Evolutionary conservation across 2,113 vertebrate genomes (phyloP).

Genomic region (Misgurnus anguillicaudatus): DNA sequence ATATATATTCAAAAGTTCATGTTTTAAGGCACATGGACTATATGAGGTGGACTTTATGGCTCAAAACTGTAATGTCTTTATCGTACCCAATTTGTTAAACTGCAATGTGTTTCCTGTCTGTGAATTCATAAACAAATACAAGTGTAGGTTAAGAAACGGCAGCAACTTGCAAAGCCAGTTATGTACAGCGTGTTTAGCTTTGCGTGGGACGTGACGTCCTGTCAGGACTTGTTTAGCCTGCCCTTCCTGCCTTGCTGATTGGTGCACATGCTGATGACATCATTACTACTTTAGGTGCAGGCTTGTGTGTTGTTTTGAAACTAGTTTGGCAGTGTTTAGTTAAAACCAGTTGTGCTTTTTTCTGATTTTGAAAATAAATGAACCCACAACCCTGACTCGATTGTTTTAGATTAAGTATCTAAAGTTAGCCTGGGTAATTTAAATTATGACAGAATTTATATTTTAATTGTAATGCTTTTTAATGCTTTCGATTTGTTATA

Average conservation of each 20-base stretch:
- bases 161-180: neutral
- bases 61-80: neutral
- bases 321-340: conserved; percentile 5
- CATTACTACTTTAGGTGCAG: neutral
- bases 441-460: conserved; percentile 47
- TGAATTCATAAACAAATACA: neutral
- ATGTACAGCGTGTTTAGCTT: neutral
- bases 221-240: conserved; percentile 38
- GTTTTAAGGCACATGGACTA: no score
- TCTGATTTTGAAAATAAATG: neutral
- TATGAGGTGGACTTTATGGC: neutral
- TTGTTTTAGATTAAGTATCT: neutral
- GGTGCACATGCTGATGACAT: neutral
- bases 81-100: neutral
- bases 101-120: neutral
- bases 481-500: no score
- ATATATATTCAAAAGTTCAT: no score
- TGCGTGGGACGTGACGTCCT: neutral
- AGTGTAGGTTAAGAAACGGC: neutral
- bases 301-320: conserved; percentile 3
- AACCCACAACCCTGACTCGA: conserved; percentile 29
- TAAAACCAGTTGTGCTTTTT: neutral
- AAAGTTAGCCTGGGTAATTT: conserved; percentile 33
- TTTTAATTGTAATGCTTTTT: no score
- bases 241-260: conserved; percentile 12